These are phyloP conservation scores for Mormyrops boulengeri DNA, from an alignment of 2,797 vertebrate genomes.

Conservation along the genomic window DNA sequence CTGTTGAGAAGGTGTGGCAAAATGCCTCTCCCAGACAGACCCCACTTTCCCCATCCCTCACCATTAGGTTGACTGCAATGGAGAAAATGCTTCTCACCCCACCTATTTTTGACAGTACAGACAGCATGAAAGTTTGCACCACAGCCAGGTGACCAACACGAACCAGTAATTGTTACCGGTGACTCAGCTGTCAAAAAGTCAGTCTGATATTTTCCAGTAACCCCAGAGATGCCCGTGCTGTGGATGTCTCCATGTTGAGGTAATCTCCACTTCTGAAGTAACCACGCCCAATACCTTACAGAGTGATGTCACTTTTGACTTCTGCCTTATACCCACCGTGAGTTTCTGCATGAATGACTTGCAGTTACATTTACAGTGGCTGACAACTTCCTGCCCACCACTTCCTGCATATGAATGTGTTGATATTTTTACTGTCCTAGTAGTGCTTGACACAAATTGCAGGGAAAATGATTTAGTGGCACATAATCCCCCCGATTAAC, in stretches of 20 bases:
- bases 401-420: background rate
- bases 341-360: background rate
- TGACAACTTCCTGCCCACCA: background rate
- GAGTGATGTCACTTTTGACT: background rate
- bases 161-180: background rate
- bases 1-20: background rate
- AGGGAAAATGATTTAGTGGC: background rate
- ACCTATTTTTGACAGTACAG: background rate
- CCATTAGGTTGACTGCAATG: background rate
- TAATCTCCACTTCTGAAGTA: background rate
- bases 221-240: background rate
- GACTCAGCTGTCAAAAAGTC: background rate
- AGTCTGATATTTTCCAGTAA: background rate
- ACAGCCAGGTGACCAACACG: background rate
- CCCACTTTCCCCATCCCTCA: background rate
- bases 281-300: background rate
- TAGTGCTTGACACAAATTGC: background rate
- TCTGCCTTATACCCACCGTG: background rate
- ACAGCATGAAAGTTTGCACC: background rate
- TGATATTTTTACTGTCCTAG: background rate
- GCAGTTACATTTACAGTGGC: background rate
- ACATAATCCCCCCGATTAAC: background rate
- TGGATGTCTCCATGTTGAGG: background rate
- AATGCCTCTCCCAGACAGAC: background rate
- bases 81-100: background rate